Evolutionary conservation across 2,888 invertebrate genomes (phyloP), one percentile per base, ranked within the genome.

Genomic region (Cancer borealis): DNA sequence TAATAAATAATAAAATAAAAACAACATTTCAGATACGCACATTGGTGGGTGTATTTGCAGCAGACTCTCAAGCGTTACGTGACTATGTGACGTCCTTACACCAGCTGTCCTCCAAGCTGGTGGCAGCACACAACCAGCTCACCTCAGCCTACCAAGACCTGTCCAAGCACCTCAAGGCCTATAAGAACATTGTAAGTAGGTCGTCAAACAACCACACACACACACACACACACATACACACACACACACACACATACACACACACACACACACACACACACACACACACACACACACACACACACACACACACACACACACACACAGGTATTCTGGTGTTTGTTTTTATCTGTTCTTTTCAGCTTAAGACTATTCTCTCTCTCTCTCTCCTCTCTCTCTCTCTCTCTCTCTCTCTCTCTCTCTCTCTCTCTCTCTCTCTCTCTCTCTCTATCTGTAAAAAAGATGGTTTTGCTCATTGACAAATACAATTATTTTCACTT

Each of bases 91-190:
- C 93, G 26, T 93, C 92, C 39, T 73, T 95, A 39, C 95, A 95
- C 91, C 93, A 92, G 66, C 92, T 95, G 45, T 94, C 95, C 12
- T 95, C 95, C 54, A 95, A 95, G 73, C 94, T 95, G 45, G 95
- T 95, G 17, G 95, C 95, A 5, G 94, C 94, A 14, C 95, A 95
- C 73, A 95, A 95, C 88, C 93, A 95, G 66, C 93, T 95, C 12
- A 95, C 95, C 10, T 93, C 95, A n/a, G 93, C 93, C n/a, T 95
- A 95, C 79, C 95, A 95, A 89, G 95, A 93, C 84, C 91, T 95
- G 49, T 87, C 95, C n/a, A 95, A 95, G 30, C 95, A 95, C 60
- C 87, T 95, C n/a, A 94, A 95, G 49, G 88, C 93, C 3, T 95
- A 95, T 73, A 92, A 91, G 79, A 92, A 94, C 39, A 88, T 92